Percentiles rank a stretch among this genome's conserved stretches.
Evolutionary conservation across 1,140 invertebrate genomes (phyloP).

Genomic region (Rhagoletis zephyria): DNA sequence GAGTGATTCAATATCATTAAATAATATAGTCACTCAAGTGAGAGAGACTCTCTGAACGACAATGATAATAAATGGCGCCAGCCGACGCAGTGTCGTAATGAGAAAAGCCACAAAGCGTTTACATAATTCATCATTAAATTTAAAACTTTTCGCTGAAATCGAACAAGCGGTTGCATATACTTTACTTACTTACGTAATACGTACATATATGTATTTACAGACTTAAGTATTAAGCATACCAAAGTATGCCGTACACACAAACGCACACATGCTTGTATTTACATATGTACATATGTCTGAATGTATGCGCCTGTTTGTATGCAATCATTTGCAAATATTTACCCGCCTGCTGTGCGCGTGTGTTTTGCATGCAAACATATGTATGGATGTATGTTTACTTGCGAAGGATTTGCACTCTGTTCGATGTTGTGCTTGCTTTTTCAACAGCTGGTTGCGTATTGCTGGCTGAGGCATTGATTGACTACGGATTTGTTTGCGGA

Average conservation of each 20-base stretch:
- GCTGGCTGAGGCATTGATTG: neutral
- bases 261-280: neutral
- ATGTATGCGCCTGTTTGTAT: too few species aligned
- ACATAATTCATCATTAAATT: slow-evolving; percentile 35
- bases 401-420: neutral
- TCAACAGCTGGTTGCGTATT: neutral
- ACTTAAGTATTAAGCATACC: too few species aligned
- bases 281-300: neutral
- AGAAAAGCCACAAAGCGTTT: slow-evolving; percentile 23
- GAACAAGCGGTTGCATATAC: too few species aligned
- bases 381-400: neutral
- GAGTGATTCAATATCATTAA: slow-evolving; percentile 7
- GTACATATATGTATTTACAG: too few species aligned
- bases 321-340: neutral
- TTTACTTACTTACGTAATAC: too few species aligned
- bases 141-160: neutral
- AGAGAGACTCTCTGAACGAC: neutral
- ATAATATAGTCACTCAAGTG: slow-evolving; percentile 5
- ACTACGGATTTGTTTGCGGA: slow-evolving; percentile 26
- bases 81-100: neutral
- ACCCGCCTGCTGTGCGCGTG: neutral
- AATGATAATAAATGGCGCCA: slow-evolving; percentile 12
- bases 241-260: neutral
- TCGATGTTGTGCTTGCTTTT: neutral
- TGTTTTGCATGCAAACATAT: neutral